Percentiles rank a stretch among this genome's conserved stretches.
Evolutionary conservation across 2,113 vertebrate genomes (phyloP).

Genomic region (Alosa alosa): DNA sequence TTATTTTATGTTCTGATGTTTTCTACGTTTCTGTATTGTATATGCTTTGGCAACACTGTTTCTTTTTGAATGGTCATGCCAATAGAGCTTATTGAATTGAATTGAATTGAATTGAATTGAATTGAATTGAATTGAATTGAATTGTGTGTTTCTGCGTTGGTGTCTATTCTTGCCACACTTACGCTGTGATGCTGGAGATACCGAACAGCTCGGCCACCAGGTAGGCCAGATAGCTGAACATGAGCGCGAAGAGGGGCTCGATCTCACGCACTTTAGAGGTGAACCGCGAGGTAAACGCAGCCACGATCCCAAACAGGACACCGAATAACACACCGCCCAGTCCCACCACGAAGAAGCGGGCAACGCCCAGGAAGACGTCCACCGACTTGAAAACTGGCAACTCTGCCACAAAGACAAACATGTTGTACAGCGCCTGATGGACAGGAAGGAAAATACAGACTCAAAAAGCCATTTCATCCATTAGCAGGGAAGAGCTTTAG

Average conservation of each 20-base stretch:
- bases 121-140: too few relatives aligned
- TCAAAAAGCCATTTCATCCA: background rate
- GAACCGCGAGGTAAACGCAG: slow-evolving; percentile 75
- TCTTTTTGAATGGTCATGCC: too few relatives aligned
- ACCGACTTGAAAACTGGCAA: slow-evolving; percentile 65
- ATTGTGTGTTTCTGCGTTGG: background rate
- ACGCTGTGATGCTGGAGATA: slow-evolving; percentile 79
- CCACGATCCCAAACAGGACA: slow-evolving; percentile 71
- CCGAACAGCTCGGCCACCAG: slow-evolving; percentile 82
- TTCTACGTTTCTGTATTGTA: too few relatives aligned
- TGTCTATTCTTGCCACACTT: slow-evolving; percentile 52
- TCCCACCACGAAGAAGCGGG: slow-evolving; percentile 75
- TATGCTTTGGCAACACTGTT: too few relatives aligned
- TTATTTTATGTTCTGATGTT: too few relatives aligned
- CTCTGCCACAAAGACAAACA: slow-evolving; percentile 78
- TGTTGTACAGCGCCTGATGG: slow-evolving; percentile 77
- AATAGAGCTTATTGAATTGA: too few relatives aligned
- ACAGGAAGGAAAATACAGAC: background rate
- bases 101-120: too few relatives aligned
- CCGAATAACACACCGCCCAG: slow-evolving; percentile 74
- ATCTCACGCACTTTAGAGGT: slow-evolving; percentile 77
- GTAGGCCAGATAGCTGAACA: slow-evolving; percentile 82
- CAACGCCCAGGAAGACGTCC: slow-evolving; percentile 71
- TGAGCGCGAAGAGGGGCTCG: slow-evolving; percentile 80
- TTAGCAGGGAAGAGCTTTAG: background rate